phyloP scores from a whole-genome alignment of 2,888 invertebrate species.

The Actias luna region DNA sequence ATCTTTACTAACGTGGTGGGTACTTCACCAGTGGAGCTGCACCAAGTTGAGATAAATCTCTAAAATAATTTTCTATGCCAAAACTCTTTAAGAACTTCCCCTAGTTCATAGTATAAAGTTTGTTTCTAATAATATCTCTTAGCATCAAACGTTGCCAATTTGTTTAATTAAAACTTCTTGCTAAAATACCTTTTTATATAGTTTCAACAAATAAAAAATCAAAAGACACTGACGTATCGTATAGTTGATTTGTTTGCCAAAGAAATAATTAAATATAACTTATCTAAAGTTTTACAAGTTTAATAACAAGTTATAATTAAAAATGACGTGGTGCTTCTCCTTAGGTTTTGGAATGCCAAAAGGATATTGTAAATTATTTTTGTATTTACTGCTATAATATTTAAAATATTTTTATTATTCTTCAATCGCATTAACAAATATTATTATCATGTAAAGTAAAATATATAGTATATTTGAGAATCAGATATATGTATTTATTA shows the following conservation, averaged over 20 bases:
- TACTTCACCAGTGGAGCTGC: too few species aligned
- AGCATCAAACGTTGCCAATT: neutral
- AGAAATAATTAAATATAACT: neutral
- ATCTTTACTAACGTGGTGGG: too few species aligned
- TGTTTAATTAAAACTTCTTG: neutral
- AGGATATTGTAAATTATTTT: constrained; percentile 32
- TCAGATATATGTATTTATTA: too few species aligned
- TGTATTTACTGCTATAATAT: neutral
- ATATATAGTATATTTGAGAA: too few species aligned
- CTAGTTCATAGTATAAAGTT: too few species aligned
- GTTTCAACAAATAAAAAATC: neutral
- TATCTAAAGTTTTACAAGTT: constrained; percentile 1
- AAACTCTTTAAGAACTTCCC: too few species aligned
- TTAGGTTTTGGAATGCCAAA: constrained; percentile 30
- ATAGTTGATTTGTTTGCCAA: neutral
- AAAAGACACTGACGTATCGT: neutral
- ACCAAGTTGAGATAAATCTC: too few species aligned
- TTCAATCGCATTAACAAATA: neutral
- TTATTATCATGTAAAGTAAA: too few species aligned
- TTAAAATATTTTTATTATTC: neutral
- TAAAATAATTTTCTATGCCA: too few species aligned
- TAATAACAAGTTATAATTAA: neutral
- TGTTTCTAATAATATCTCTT: too few species aligned
- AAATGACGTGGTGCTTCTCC: constrained; percentile 35
- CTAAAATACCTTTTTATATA: neutral